phyloP scores from a whole-genome alignment of 2,113 vertebrate species.

The Lophura nycthemera region DNA sequence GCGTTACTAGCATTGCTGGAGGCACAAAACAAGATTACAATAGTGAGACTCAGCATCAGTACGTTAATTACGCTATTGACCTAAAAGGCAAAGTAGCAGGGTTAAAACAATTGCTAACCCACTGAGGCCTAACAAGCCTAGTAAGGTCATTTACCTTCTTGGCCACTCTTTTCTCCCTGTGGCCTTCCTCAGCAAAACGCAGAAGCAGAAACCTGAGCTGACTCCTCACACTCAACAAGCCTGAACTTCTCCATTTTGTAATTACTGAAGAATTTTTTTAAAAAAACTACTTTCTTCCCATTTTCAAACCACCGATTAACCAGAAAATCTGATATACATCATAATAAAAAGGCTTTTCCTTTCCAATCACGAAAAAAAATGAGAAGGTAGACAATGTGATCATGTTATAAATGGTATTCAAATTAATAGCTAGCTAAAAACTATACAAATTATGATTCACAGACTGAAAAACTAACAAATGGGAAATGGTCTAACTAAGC shows the following conservation, averaged over 20 bases:
- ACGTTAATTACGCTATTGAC: not conserved
- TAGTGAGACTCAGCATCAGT: not conserved
- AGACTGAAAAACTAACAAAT: slow-evolving; percentile 11
- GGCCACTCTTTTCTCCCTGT: not conserved
- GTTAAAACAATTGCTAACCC: not conserved
- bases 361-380: slow-evolving; percentile 15
- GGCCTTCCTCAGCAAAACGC: not conserved
- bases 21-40: not conserved
- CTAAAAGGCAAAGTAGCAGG: not conserved
- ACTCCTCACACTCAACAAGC: not conserved
- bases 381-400: not conserved
- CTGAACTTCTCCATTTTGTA: not conserved
- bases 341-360: not conserved
- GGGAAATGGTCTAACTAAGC: slow-evolving; percentile 5
- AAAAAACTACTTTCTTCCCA: not conserved
- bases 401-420: slow-evolving; percentile 6
- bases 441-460: slow-evolving; percentile 12
- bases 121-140: not conserved
- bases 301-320: not conserved
- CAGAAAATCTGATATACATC: not conserved
- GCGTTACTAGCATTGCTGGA: not conserved
- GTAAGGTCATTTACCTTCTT: not conserved
- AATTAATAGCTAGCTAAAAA: slow-evolving; percentile 48
- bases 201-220: not conserved
- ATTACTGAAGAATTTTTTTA: not conserved